phyloP scores from a whole-genome alignment of 1,140 invertebrate species.

The Campoletis sonorensis region DNA sequence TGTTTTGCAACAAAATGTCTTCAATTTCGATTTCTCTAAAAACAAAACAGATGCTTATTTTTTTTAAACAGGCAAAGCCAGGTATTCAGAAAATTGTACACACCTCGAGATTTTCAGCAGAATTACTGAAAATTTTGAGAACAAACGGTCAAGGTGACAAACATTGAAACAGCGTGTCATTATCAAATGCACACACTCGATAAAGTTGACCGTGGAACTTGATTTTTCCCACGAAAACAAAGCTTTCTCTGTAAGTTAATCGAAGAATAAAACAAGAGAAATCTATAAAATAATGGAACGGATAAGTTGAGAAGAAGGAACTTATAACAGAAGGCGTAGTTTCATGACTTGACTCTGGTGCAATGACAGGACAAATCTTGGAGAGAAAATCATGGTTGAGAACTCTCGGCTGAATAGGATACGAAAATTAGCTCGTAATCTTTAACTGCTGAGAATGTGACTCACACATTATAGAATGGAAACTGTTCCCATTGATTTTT shows the following conservation, averaged over 20 bases:
- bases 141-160: no score
- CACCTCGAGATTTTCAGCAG: no score
- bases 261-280: neutral
- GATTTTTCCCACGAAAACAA: no score
- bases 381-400: slow-evolving; percentile 21
- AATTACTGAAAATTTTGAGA: no score
- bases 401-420: slow-evolving; percentile 2
- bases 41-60: no score
- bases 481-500: neutral
- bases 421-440: slow-evolving; percentile 37
- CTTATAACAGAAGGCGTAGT: slow-evolving; percentile 12
- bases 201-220: no score
- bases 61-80: no score
- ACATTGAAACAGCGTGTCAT: neutral
- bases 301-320: neutral
- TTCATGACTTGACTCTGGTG: slow-evolving; percentile 25
- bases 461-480: neutral
- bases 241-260: neutral
- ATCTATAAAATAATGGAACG: neutral
- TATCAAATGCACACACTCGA: no score
- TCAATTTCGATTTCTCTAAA: no score
- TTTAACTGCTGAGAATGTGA: slow-evolving; percentile 10
- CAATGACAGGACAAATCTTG: slow-evolving; percentile 33
- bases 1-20: neutral
- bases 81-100: no score